Evolutionary conservation across 2,888 invertebrate genomes (phyloP).

Genomic region (Lasiommata megera): DNA sequence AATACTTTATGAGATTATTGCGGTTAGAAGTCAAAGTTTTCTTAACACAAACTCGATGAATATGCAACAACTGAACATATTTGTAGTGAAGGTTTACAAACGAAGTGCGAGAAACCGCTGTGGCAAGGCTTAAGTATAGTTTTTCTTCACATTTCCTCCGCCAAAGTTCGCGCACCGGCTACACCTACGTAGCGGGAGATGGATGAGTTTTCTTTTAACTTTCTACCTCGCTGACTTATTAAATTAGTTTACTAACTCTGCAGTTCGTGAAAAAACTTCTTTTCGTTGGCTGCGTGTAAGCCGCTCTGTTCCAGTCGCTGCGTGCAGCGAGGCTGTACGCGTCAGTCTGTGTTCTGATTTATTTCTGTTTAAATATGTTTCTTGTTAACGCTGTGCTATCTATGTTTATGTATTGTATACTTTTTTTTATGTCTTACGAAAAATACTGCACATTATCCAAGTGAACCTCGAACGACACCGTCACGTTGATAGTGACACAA

Average conservation of each 20-base stretch:
- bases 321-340: no score
- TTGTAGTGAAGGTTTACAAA: not conserved
- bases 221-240: constrained; percentile 29
- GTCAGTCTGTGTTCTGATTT: no score
- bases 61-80: constrained; percentile 1
- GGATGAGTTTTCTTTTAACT: constrained; percentile 32
- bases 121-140: constrained; percentile 5
- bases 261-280: constrained; percentile 5
- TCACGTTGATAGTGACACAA: no score
- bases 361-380: no score
- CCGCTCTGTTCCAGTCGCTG: no score
- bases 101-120: not conserved
- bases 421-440: no score
- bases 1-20: no score
- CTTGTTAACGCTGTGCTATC: no score
- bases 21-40: not conserved
- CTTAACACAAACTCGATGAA: not conserved
- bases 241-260: constrained; percentile 23
- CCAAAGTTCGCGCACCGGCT: constrained; percentile 6
- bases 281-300: not conserved
- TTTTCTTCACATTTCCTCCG: constrained; percentile 9
- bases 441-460: no score
- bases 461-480: no score
- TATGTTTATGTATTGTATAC: no score
- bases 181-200: constrained; percentile 24